phyloP scores from a whole-genome alignment of 2,113 vertebrate species.

The Pogonocichla stellata region DNA sequence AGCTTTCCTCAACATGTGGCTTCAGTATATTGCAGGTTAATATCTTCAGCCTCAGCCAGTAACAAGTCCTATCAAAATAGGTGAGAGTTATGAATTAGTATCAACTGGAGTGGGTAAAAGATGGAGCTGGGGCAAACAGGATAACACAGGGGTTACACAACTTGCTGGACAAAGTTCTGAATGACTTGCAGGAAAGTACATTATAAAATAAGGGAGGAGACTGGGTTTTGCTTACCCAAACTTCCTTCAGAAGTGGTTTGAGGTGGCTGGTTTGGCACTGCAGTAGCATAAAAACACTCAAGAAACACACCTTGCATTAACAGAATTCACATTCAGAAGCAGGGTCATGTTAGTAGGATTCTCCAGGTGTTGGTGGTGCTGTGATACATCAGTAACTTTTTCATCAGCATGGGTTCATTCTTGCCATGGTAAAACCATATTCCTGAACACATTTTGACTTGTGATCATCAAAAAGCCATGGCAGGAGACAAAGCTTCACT shows the following conservation, averaged over 20 bases:
- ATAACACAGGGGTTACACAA: not conserved
- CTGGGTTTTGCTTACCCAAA: not conserved
- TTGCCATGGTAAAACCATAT: not conserved
- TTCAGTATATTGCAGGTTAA: not conserved
- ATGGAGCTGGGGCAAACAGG: not conserved
- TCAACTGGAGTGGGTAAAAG: not conserved
- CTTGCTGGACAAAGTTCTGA: conserved; percentile 7
- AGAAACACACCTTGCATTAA: not conserved
- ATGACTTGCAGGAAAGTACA: not conserved
- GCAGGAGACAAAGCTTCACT: not conserved
- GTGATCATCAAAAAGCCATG: not conserved
- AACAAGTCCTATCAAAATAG: not conserved
- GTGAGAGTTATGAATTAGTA: not conserved
- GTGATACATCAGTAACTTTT: not conserved
- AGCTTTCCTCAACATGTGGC: not conserved
- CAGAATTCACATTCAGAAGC: not conserved
- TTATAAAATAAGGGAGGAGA: not conserved
- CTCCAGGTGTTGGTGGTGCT: not conserved
- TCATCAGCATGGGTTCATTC: not conserved
- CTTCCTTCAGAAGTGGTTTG: not conserved
- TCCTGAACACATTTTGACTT: not conserved
- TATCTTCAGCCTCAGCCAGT: not conserved
- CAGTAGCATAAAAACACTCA: not conserved
- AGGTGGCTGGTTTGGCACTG: not conserved
- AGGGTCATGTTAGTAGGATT: not conserved